phyloP scores from a whole-genome alignment of 2,888 invertebrate genomes.

The Nemapogon koenigi region DNA sequence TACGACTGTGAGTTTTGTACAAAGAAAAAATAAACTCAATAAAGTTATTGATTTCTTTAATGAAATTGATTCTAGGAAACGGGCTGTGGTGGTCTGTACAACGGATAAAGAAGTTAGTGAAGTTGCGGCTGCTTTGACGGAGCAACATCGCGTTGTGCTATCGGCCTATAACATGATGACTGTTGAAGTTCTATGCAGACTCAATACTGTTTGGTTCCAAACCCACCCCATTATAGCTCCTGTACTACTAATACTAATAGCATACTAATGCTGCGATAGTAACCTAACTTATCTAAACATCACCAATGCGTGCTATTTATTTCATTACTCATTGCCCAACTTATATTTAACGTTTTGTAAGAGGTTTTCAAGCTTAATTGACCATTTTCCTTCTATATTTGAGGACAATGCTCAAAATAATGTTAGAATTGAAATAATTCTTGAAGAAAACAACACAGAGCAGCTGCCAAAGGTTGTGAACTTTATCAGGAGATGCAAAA shows the following conservation, averaged over 20 bases:
- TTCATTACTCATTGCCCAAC: slow-evolving; percentile 75
- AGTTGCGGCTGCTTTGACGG: slow-evolving; percentile 28
- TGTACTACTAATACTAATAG: slow-evolving; percentile 45
- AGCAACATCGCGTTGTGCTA: slow-evolving; percentile 28
- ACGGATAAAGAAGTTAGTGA: slow-evolving; percentile 59
- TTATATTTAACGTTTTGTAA: slow-evolving; percentile 72
- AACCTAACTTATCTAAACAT: slow-evolving; percentile 68
- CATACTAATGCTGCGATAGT: slow-evolving; percentile 74
- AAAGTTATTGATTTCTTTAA: slow-evolving; percentile 54
- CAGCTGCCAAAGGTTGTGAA: slow-evolving; percentile 68
- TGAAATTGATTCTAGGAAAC: slow-evolving; percentile 43
- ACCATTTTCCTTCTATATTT: slow-evolving; percentile 61
- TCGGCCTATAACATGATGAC: slow-evolving; percentile 38
- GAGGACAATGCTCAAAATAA: slow-evolving; percentile 19
- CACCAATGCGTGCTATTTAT: slow-evolving; percentile 68
- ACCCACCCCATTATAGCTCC: too few species aligned
- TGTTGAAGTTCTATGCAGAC: slow-evolving; percentile 38
- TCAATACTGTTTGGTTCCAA: slow-evolving; percentile 40
- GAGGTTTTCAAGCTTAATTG: slow-evolving; percentile 71
- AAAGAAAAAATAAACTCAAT: slow-evolving; percentile 42
- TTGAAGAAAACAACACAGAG: slow-evolving; percentile 64
- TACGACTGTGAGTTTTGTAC: slow-evolving; percentile 38
- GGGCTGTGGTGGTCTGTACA: slow-evolving; percentile 70
- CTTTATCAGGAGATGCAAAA: slow-evolving; percentile 59
- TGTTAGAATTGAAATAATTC: slow-evolving; percentile 56